Evolutionary conservation across 37 sponge, comb jelly and placozoan genomes (phyloP), one percentile per base, ranked within the genome.

Genomic region (Petrosia ficiformis): DNA sequence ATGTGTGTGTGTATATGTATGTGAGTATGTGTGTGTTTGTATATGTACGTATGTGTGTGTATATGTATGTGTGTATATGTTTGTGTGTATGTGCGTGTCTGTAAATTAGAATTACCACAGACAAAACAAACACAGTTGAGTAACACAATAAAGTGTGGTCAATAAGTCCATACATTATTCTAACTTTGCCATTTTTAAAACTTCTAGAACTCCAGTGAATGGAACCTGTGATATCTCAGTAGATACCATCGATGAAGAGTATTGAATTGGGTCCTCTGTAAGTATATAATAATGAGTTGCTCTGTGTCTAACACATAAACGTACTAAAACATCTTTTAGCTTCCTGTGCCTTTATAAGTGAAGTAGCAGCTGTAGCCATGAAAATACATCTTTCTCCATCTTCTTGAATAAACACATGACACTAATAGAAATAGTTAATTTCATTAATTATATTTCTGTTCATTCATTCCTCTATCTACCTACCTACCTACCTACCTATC

Each of bases 191-290:
- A 80, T 61, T 30, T 86, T 71, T 24, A 95, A 72, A 41, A 92
- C 39, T 5, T 77, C 82, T 48, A 89, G 61, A 28, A 95, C 92
- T 22, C 96, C 96, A 74, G 74, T 65, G 32, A 90, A 89, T 22
- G 96, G 96, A 22, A 95, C 87, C 77, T 95, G 96, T 3, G 96
- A 95, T 60, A 95, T 81, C 70, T 95, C 96, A 4, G 90, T 89
- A 30, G 92, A 85, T 19, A 95, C 90, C 70, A 95, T 86, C 34
- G 72, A 44, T 29, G 92, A 89, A 73, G 68, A 29, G 42, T 69
- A 24, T 57, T 65, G 43, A 24, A 95, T 90, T 22, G 36, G 39
- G 2, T 21, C 65, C 63, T 70, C 94, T 94, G 77, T 29, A 21
- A 19, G 42, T 21, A 39, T 10, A 32, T 21, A 4, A 68, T 4